Evolutionary conservation across 2,888 invertebrate species (phyloP).

Genomic region (Cheiracanthium punctorium): DNA sequence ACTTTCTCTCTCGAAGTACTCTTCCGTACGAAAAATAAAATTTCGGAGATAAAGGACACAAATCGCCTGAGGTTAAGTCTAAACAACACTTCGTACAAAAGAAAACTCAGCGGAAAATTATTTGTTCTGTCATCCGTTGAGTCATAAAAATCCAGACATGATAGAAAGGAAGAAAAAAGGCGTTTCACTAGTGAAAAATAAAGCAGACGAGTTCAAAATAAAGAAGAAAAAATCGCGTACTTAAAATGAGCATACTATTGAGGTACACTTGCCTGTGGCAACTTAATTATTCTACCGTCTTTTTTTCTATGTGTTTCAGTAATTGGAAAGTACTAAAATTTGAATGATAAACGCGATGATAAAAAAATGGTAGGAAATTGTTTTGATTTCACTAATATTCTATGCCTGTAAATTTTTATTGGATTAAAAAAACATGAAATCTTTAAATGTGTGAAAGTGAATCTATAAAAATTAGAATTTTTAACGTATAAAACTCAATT

Average conservation of each 20-base stretch:
- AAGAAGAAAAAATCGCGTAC: not conserved
- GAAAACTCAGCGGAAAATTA: conserved; percentile 48
- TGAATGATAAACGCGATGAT: not conserved
- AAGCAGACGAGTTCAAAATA: not conserved
- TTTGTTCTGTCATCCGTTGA: conserved; percentile 42
- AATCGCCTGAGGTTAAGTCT: conserved; percentile 19
- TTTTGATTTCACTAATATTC: not conserved
- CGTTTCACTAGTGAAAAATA: not conserved
- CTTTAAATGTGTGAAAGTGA: not conserved
- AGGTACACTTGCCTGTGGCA: not conserved
- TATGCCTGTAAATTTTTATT: not conserved
- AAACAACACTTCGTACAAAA: conserved; percentile 41
- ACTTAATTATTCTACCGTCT: not conserved
- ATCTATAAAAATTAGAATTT: not conserved
- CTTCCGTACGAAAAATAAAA: conserved; percentile 2
- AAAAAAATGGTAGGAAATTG: not conserved
- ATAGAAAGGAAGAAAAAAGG: not conserved
- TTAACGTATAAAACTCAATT: not conserved
- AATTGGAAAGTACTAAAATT: not conserved
- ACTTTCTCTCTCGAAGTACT: not conserved
- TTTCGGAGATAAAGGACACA: conserved; percentile 19
- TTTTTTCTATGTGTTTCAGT: not conserved
- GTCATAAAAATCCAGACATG: conserved; percentile 33
- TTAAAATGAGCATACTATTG: not conserved
- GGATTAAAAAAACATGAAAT: not conserved